Conservation (phyloP, 30 jellyfish, hydroid and myxozoan genomes). For the Sanderia malayensis region DNA sequence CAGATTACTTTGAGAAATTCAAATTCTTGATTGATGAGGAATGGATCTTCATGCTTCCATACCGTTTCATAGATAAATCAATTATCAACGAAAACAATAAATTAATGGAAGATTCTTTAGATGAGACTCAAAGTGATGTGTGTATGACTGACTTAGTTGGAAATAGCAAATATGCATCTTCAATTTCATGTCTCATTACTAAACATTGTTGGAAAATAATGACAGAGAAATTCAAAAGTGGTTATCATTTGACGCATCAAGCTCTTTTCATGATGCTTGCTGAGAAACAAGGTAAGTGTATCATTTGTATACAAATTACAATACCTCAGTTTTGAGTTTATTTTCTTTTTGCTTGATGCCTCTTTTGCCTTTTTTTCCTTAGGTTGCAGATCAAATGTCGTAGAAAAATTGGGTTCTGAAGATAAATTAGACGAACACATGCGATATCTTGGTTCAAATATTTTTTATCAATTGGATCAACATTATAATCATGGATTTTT, state of each 20-base stretch:
- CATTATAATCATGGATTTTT: constrained; percentile 1
- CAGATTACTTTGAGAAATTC: constrained; percentile 52
- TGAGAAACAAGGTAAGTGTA: constrained; percentile 43
- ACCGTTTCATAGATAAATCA: constrained; percentile 31
- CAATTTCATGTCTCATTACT: constrained; percentile 37
- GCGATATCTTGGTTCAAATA: constrained; percentile 41
- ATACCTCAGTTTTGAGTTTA: too few relatives aligned
- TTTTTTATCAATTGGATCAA: constrained; percentile 32
- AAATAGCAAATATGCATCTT: constrained; percentile 17
- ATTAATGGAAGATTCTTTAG: constrained; percentile 27
- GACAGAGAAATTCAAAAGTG: constrained; percentile 59
- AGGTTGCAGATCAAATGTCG: constrained; percentile 45
- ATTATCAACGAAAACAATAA: constrained; percentile 17
- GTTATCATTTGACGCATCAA: constrained; percentile 75
- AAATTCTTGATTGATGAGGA: constrained; percentile 38
- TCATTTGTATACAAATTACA: too few relatives aligned
- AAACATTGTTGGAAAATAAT: constrained; percentile 67
- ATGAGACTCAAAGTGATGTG: constrained; percentile 60
- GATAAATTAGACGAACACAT: constrained; percentile 27
- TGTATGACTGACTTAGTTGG: constrained; percentile 80
- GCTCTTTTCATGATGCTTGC: constrained; percentile 67
- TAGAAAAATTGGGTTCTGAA: constrained; percentile 43
- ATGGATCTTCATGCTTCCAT: constrained; percentile 55
- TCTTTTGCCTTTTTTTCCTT: too few relatives aligned
- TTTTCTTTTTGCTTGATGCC: too few relatives aligned